A percentile compares a stretch with the other conserved stretches of the same genome.
phyloP scores from a whole-genome alignment of 1,140 invertebrate genomes.

The Cydia pomonella region DNA sequence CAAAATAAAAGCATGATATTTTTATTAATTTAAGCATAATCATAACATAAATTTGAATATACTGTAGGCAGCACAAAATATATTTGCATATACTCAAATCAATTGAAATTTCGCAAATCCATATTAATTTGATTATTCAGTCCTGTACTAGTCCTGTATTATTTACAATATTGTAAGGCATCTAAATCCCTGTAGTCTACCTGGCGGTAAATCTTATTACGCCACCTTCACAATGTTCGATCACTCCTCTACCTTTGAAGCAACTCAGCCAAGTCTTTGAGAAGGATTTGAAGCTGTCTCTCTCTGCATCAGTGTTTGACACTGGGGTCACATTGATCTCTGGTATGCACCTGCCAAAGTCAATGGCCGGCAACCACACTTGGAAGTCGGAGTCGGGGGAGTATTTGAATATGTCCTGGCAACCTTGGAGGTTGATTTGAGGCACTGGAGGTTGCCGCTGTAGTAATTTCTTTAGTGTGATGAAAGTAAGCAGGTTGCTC shows the following conservation, averaged over 20 bases:
- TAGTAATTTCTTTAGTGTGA: conserved; percentile 76
- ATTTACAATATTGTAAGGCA: not conserved
- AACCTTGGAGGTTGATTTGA: conserved; percentile 73
- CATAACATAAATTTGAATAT: too few species aligned
- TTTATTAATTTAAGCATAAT: too few species aligned
- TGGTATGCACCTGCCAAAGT: conserved; percentile 71
- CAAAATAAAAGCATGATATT: too few species aligned
- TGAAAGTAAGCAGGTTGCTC: conserved; percentile 71
- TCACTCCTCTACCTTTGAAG: conserved; percentile 70
- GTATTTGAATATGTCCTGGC: conserved; percentile 77
- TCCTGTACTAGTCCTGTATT: too few species aligned
- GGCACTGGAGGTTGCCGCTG: conserved; percentile 73
- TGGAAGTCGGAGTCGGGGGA: conserved; percentile 74
- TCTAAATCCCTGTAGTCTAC: conserved; percentile 38
- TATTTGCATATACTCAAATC: not conserved
- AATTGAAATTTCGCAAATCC: not conserved
- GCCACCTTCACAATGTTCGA: conserved; percentile 70
- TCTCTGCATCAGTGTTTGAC: conserved; percentile 62
- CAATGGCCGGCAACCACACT: conserved; percentile 70
- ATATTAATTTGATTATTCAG: not conserved
- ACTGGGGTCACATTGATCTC: conserved; percentile 70
- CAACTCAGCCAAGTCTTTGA: conserved; percentile 73
- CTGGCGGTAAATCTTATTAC: conserved; percentile 71
- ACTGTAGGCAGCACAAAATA: too few species aligned
- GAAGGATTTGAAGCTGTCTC: conserved; percentile 70